Base-by-base conservation (phyloP, 2,113 vertebrate genomes). In the Suricata suricatta region DNA sequence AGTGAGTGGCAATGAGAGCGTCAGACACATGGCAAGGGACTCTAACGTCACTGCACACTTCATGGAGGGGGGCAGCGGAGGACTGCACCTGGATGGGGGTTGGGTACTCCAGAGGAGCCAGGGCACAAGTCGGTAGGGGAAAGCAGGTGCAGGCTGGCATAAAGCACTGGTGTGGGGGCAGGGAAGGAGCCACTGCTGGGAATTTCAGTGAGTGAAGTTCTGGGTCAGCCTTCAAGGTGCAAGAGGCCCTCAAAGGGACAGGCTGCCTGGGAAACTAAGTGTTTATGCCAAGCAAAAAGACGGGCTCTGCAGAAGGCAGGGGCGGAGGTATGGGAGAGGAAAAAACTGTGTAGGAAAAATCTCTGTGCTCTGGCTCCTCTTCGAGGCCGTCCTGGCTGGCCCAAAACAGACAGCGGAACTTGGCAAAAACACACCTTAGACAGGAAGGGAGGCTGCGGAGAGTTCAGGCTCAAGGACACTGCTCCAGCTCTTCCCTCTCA, bases 351-450 rank as follows among this genome's bases (percentile, higher is more conserved):
- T 50, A 96, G 92, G 89, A 92, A 86, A 97, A 95, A 77, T 74
- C 88, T 88, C 89, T 81, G 66, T 50, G 84, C 80, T 89, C 80
- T 97, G 93, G 69, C 97, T 97, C 54, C 57, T 95, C 89, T 96
- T n/a, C 54, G 92, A 96, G 90, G 92, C 93, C 79, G 69, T 81
- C 81, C 91, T 95, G 87, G 92, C 96, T 63, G 96, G 93, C 83
- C 92, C 3, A 0, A 95, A 76, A 97, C 96, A 97, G 98, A 97
- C 97, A 97, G 96, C 87, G 80, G 76, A 93, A 89, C 95, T 97
- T 97, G 97, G 97, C 97, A 98, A 97, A 97, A 98, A 97, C 95
- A 98, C 92, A 90, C 94, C 94, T 95, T 96, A 97, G 97, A 98
- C 97, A 96, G 97, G 97, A 97, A 97, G 97, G 96, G 94, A 97